Conservation (phyloP, 2,888 invertebrate genomes). For the Sceliomorpha sp. region DNA sequence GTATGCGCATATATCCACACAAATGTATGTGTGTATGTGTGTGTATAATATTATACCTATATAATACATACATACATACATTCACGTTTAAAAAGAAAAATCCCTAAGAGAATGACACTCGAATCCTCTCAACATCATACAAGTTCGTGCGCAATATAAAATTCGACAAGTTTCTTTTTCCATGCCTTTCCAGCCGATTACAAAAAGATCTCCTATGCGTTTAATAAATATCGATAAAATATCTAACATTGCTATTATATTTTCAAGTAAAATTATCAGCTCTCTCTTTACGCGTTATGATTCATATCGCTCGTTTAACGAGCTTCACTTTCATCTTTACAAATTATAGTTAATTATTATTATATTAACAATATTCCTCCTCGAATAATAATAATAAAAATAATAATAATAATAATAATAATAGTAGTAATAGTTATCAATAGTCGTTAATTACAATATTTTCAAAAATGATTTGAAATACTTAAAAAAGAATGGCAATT, state of each 20-base stretch:
- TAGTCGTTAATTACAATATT: slow-evolving; percentile 67
- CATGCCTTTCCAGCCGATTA: no score
- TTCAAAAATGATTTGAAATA: slow-evolving; percentile 68
- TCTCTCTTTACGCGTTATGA: slow-evolving; percentile 66
- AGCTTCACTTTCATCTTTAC: slow-evolving; percentile 64
- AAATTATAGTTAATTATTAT: slow-evolving; percentile 75
- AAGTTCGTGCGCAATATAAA: neutral
- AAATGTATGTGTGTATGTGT: no score
- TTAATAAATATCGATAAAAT: slow-evolving; percentile 79
- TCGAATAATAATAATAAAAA: slow-evolving; percentile 69
- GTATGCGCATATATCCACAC: no score
- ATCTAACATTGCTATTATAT: slow-evolving; percentile 77
- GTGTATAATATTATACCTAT: no score
- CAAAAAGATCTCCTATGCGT: slow-evolving; percentile 39
- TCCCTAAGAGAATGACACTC: slow-evolving; percentile 5
- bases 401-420: no score
- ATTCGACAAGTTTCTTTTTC: slow-evolving; percentile 12
- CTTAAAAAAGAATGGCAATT: slow-evolving; percentile 78
- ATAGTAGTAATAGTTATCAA: no score
- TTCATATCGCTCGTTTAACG: slow-evolving; percentile 37
- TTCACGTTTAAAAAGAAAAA: no score
- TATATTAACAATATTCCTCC: slow-evolving; percentile 77
- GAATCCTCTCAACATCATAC: neutral
- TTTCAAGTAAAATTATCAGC: slow-evolving; percentile 71
- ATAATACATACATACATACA: no score